Percentiles rank a stretch among this genome's conserved stretches.
These are phyloP conservation scores for human DNA, from an alignment of 2,113 vertebrate species.

Conservation along the genomic window DNA sequence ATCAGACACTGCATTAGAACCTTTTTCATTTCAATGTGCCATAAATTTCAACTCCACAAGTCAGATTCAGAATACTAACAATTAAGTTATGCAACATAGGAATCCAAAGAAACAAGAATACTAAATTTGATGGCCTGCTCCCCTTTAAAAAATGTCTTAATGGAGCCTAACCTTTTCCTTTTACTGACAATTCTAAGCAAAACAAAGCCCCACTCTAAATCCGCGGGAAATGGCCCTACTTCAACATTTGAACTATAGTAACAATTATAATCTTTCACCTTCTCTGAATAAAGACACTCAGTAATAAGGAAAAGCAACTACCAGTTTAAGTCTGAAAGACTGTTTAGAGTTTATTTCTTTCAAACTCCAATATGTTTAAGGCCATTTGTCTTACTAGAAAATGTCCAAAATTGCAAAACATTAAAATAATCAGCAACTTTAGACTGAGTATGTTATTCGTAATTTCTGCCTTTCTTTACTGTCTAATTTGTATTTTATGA, in stretches of 20 bases:
- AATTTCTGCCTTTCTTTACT: not conserved
- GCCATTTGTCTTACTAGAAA: not conserved
- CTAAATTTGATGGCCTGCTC: not conserved
- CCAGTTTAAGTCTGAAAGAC: not conserved
- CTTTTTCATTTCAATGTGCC: not conserved
- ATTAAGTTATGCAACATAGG: not conserved
- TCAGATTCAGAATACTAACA: conserved; percentile 22
- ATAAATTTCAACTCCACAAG: not conserved
- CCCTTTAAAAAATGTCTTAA: not conserved
- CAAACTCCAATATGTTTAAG: not conserved
- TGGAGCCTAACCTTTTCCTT: not conserved
- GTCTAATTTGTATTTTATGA: not conserved
- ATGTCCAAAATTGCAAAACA: conserved; percentile 1
- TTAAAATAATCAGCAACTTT: not conserved
- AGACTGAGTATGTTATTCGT: not conserved
- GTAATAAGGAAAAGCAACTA: not conserved
- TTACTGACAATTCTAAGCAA: not conserved
- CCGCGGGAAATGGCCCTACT: not conserved
- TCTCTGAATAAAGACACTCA: not conserved
- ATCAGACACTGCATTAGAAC: not conserved
- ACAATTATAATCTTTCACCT: not conserved
- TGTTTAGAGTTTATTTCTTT: not conserved
- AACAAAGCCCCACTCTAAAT: not conserved
- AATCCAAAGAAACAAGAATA: not conserved
- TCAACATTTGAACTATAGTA: not conserved